Conservation (phyloP, 2,888 invertebrate species). For the Ophioninae sp. region DNA sequence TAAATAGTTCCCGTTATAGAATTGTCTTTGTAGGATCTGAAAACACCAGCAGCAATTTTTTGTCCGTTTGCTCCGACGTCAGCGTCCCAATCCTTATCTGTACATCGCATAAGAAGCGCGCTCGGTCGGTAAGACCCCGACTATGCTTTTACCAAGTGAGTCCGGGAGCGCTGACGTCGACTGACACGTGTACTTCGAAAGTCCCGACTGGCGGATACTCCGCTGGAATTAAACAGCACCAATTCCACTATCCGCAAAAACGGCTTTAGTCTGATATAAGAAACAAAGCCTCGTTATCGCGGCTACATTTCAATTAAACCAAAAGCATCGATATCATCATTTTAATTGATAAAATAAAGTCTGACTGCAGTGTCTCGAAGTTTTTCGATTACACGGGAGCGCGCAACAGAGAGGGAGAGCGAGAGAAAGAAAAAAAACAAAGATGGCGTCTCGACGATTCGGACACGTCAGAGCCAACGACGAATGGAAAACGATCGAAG, state of each 20-base stretch:
- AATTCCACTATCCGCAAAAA: background rate
- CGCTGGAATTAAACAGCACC: background rate
- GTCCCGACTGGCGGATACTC: background rate
- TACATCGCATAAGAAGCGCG: background rate
- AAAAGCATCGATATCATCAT: background rate
- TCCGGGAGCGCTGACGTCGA: conserved; percentile 38
- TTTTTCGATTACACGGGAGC: background rate
- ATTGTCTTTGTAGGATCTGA: too few species aligned
- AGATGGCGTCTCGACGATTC: conserved; percentile 21
- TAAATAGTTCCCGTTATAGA: too few species aligned
- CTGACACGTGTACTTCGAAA: conserved; percentile 49
- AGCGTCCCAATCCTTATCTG: background rate
- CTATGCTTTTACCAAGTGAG: conserved; percentile 20
- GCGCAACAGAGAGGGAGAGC: background rate
- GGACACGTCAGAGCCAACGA: conserved; percentile 51
- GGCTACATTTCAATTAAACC: background rate
- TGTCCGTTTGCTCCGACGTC: background rate
- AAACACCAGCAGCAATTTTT: too few species aligned
- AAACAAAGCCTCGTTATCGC: background rate
- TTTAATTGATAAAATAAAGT: conserved; percentile 46
- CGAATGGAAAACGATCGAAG: conserved; percentile 39
- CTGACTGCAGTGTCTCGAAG: background rate
- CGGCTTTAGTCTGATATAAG: background rate
- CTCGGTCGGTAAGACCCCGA: background rate
- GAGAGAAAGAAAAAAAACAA: conserved; percentile 35